Base-by-base conservation (phyloP, 2,888 invertebrate species). In the Cephonodes hylas region DNA sequence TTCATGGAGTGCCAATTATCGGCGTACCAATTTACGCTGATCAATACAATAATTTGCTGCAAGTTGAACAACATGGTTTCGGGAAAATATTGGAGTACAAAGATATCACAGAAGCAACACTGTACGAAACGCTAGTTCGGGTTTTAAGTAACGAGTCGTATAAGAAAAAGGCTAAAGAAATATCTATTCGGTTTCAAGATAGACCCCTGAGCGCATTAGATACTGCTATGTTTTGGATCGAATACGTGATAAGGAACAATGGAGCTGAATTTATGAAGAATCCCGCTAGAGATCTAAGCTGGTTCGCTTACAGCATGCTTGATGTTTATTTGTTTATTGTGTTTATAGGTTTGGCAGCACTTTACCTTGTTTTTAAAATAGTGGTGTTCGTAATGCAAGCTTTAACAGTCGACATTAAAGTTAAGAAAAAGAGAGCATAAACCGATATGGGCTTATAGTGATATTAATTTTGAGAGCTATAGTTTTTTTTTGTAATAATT, bases 1-100 rank as follows among this genome's bases (percentile, higher is more conserved):
- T 88, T 75, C 86, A 94, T 70, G 94, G 93, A 13, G 92, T 94
- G 0, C 94, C 94, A 2, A 81, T 93, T 4, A 67, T 93, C 6
- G 93, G 93, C 0, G 74, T 93, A 46, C 93, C 93, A 13, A 85
- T 93, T 64, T 93, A 89, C 66, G 86, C 80, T 1, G 93, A 93
- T 74, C 93, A 93, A 73, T 89, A 86, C 66, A 85, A 91, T 75
- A 93, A 93, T 67, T 80, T 93, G 66, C 77, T 87, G 20, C 86
- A 84, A 71, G 84, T 79, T 2, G 77, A 91, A 70, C 68, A 86
- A 18, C 78, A 82, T 0, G 93, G 93, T 5, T 86, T 84, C 44
- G 93, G 88, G 3, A 85, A 83, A 74, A 84, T 88, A 59, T 71
- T 94, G n/a, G 77, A 84, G 63, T 93, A 86, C 63, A 68, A 84